Percentiles rank a stretch among this genome's conserved stretches.
Evolutionary conservation across 2,113 vertebrate genomes (phyloP).

Genomic region (Zeus faber): DNA sequence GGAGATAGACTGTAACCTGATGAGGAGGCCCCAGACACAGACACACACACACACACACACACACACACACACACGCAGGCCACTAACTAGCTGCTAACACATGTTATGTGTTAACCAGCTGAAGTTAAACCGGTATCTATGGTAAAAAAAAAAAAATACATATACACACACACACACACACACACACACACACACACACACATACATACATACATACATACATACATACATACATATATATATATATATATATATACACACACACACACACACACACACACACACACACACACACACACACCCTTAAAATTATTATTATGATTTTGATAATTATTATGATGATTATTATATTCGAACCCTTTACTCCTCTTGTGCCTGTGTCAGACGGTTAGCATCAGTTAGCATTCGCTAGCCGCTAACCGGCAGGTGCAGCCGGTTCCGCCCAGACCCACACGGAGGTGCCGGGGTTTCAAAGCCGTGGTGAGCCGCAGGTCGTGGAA

Average conservation of each 20-base stretch:
- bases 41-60: no score
- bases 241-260: not conserved
- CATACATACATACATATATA: not conserved
- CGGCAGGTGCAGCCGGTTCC: no score
- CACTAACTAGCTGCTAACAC: not conserved
- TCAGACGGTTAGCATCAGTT: no score
- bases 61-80: no score
- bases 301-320: not conserved
- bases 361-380: not conserved
- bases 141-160: not conserved
- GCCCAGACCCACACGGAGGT: no score
- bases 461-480: no score
- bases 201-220: not conserved
- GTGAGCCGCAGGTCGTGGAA: no score
- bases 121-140: not conserved
- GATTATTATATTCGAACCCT: not conserved
- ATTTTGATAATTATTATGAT: not conserved
- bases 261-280: constrained; percentile 5
- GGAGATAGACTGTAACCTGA: not conserved
- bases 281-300: not conserved
- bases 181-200: not conserved
- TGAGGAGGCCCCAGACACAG: no score
- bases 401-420: no score
- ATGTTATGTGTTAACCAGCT: not conserved
- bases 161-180: not conserved